Base-by-base conservation (phyloP, 2,888 invertebrate species). In the Ennomos fuscantarius region DNA sequence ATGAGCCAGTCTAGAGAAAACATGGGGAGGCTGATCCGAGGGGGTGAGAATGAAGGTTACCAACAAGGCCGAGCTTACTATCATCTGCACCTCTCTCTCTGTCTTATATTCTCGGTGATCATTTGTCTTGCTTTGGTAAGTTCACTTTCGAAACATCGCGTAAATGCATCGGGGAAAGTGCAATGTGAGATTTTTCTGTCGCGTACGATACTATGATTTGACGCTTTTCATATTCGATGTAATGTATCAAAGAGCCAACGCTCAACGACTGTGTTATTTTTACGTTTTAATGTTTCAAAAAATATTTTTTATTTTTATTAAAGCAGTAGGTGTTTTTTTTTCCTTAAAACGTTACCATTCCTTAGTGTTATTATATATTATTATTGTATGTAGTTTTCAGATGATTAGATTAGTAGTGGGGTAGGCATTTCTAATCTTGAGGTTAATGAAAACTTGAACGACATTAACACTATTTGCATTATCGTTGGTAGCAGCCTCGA, bases 11-110 rank as follows among this genome's bases (percentile, higher is more conserved):
- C 72, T 78, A 73, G 75, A 77, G 79, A 82, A 82, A 80, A 81
- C 76, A 76, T 78, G 78, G 78, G 80, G 80, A 59, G 65, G 72
- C 72, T 79, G 64, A 52, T 66, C 64, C 60, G 64, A 73, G 78
- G 82, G 84, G 84, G 78, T 81, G 82, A 78, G 80, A 74, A 66
- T 75, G 87, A 89, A 90, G 89, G 89, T 87, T 87, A 83, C 76
- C 73, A 63, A 70, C 86, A 85, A 87, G 88, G 86, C 86, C 85
- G 84, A 72, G 72, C 79, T 82, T 86, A 88, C 88, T 85, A 87
- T 78, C 73, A 76, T 77, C 76, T 63, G 62, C 65, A 66, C 70
- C 69, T 90, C 89, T 78, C 87, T 69, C 66, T 89, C 82, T 62
- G 44, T 44, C 74, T 15, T 63, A 43, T 41, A 43, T 46, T 36